Evolutionary conservation across 1,140 invertebrate genomes (phyloP), one percentile per base, ranked within the genome.

Genomic region (Ridgeia piscesae): DNA sequence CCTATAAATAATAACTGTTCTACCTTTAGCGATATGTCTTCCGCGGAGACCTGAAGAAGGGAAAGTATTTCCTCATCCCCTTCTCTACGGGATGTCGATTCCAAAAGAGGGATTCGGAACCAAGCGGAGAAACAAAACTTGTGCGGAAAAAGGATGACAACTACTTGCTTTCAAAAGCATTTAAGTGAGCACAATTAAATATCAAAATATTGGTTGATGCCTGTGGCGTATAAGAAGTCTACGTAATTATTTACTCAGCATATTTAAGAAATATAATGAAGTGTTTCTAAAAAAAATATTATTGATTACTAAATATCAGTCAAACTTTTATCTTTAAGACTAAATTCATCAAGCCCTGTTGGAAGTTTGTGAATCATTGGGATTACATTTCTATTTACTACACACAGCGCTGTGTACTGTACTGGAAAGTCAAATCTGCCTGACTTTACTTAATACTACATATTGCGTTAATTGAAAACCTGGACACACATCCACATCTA

Each of bases 11-110:
- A 77, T 77, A 77, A 77, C 58, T 77, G 88, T 92, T 92, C 35
- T 35, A 91, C n/a, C 77, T 92, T 35, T 92, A 95, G 95, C 94
- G 94, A 94, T 95, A 94, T 92, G 94, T 93, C 77, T 91, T 95
- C 34, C 93, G 94, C 21, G 94, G 95, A 93, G 94, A 94, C 34
- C 91, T 96, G 35, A 27, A 92, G n/a, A 93, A 93, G 33, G 95
- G 95, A 9, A 94, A 91, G 21, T 95, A 95, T 92, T 93, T 91
- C 31, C 92, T 96, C n/a, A 91, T 95, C 33, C 95, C 95, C 14
- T 95, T 95, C 93, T 95, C 95, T 8, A 95, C 95, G 50, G 95
- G 95, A 21, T 96, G 95, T 93, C 92, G 94, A n/a, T 94, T 96
- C 50, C 94, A 93, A 91, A 92, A 92, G 34, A 88, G 95, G 33